Evolutionary conservation across 2,888 invertebrate species (phyloP).

Genomic region (Papilio demoleus): DNA sequence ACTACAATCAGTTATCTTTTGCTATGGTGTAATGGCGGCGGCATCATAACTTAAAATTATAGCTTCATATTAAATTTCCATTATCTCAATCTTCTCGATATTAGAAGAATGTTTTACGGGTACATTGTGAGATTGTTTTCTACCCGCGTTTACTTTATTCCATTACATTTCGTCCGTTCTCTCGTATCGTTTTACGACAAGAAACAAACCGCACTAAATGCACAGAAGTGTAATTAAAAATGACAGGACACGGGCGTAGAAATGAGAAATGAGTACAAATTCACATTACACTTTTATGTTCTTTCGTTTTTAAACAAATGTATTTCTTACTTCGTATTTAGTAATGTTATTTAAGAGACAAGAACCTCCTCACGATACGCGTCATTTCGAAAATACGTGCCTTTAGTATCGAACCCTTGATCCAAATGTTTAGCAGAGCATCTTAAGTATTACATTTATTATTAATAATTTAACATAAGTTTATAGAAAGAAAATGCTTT

Average conservation of each 20-base stretch:
- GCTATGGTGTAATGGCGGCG: slow-evolving; percentile 29
- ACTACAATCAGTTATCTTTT: slow-evolving; percentile 37
- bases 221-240: slow-evolving; percentile 54
- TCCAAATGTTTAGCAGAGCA: not conserved
- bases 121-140: slow-evolving; percentile 47
- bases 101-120: slow-evolving; percentile 40
- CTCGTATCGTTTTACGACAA: slow-evolving; percentile 60
- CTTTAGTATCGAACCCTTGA: too few relatives aligned
- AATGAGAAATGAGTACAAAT: slow-evolving; percentile 17
- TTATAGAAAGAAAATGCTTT: slow-evolving; percentile 1
- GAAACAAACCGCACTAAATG: slow-evolving; percentile 68
- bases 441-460: not conserved
- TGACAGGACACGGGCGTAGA: not conserved
- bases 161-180: slow-evolving; percentile 51
- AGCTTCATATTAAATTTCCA: slow-evolving; percentile 37
- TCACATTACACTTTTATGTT: slow-evolving; percentile 12
- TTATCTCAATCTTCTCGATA: slow-evolving; percentile 27
- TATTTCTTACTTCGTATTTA: not conserved
- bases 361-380: not conserved
- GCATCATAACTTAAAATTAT: slow-evolving; percentile 35
- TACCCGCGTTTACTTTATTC: slow-evolving; percentile 54
- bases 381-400: not conserved
- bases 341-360: not conserved
- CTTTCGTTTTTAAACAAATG: slow-evolving; percentile 3
- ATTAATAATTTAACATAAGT: not conserved